A percentile compares a stretch with the other conserved stretches of the same genome.
Evolutionary conservation across 1,140 invertebrate species (phyloP).

Genomic region (Drosophila obscura): DNA sequence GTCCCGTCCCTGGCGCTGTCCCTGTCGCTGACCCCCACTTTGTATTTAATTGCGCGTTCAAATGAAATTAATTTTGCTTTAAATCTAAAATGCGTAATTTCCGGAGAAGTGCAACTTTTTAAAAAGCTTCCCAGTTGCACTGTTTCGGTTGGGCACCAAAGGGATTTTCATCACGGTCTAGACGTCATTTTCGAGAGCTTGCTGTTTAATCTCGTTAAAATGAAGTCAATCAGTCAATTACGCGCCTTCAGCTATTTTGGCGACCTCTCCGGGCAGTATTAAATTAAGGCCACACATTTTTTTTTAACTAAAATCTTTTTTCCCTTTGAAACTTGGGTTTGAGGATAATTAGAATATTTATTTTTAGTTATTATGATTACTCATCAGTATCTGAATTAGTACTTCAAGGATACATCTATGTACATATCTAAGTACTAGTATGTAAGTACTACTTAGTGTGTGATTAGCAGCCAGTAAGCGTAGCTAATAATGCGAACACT

Average conservation of each 20-base stretch:
- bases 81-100: conserved; percentile 52
- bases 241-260: neutral
- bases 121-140: conserved; percentile 10
- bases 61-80: conserved; percentile 73
- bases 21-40: conserved; percentile 45
- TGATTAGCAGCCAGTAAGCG: too few species aligned
- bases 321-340: too few species aligned
- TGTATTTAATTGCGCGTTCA: conserved; percentile 75
- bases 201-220: conserved; percentile 59
- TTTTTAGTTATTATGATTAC: too few species aligned
- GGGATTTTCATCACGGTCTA: conserved; percentile 10
- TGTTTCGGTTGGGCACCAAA: conserved; percentile 11
- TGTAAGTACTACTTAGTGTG: too few species aligned
- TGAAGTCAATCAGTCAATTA: conserved; percentile 68
- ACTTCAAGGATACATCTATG: too few species aligned
- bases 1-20: neutral
- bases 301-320: too few species aligned
- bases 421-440: too few species aligned
- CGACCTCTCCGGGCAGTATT: neutral
- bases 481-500: too few species aligned
- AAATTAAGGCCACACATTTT: too few species aligned
- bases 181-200: conserved; percentile 27
- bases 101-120: conserved; percentile 31
- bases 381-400: neutral
- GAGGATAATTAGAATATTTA: neutral